Evolutionary conservation across 2,797 vertebrate species (phyloP).

Genomic region (Dryobates pubescens): DNA sequence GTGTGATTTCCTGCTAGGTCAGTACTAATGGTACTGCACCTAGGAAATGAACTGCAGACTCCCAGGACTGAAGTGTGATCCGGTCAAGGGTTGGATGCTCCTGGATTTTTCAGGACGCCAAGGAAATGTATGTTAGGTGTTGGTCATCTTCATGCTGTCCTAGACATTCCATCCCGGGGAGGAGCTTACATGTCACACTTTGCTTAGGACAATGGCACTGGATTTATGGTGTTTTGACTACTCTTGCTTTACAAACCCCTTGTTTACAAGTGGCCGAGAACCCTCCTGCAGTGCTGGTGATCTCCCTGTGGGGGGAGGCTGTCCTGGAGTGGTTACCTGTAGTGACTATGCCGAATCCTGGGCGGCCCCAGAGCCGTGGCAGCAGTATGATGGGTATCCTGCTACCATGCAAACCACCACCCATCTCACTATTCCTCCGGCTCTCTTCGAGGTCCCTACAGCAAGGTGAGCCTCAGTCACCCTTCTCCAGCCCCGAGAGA

Average conservation of each 20-base stretch:
- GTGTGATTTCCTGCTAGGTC: neutral
- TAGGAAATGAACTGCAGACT: neutral
- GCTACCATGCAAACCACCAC: neutral
- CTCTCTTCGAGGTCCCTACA: neutral
- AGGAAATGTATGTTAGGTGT: neutral
- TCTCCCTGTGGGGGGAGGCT: neutral
- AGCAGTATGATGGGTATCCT: neutral
- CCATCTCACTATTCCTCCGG: rapidly evolving
- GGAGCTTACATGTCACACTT: neutral
- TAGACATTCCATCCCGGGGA: neutral
- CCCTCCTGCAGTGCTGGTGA: neutral
- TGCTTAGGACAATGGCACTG: neutral
- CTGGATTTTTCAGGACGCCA: neutral
- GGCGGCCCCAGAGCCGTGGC: neutral
- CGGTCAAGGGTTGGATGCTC: neutral
- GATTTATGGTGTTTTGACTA: neutral
- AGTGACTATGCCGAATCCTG: neutral
- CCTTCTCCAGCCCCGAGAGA: neutral
- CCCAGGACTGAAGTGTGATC: neutral
- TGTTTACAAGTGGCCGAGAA: neutral
- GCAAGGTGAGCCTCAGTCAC: neutral
- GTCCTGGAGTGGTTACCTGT: neutral
- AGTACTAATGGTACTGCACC: rapidly evolving
- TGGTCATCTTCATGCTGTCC: neutral
- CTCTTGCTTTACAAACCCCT: neutral